A percentile compares a stretch with the other conserved stretches of the same genome.
phyloP scores from a whole-genome alignment of 2,888 invertebrate genomes.

The Macropis europaea region DNA sequence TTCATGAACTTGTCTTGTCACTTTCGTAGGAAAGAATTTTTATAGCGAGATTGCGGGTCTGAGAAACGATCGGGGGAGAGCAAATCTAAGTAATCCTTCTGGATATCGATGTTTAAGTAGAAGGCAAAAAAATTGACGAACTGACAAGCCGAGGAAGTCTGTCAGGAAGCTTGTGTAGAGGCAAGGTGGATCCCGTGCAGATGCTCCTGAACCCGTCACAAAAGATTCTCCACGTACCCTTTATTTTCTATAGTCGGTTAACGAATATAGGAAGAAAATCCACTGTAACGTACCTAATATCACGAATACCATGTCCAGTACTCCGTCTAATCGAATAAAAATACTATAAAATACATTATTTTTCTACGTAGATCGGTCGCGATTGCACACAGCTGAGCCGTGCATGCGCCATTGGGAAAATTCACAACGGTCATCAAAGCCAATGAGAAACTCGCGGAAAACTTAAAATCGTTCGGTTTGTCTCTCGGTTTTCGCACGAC shows the following conservation, averaged over 20 bases:
- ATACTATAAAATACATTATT: slow-evolving; percentile 69
- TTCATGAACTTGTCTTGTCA: slow-evolving; percentile 7
- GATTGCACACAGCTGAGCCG: slow-evolving; percentile 76
- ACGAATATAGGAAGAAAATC: slow-evolving; percentile 29
- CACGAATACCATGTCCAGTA: slow-evolving; percentile 65
- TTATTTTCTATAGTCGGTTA: slow-evolving; percentile 24
- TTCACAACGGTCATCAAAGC: slow-evolving; percentile 65
- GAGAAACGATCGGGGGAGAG: neutral
- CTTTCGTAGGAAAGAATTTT: slow-evolving; percentile 20
- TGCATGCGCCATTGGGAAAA: slow-evolving; percentile 77
- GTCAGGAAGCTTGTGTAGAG: slow-evolving; percentile 50
- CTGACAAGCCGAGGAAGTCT: slow-evolving; percentile 48
- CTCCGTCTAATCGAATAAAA: slow-evolving; percentile 68
- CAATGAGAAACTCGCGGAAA: slow-evolving; percentile 43
- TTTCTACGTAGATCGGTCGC: slow-evolving; percentile 61
- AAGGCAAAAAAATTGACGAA: slow-evolving; percentile 7
- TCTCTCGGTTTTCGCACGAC: neutral
- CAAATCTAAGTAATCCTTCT: neutral
- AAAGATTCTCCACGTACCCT: slow-evolving; percentile 58
- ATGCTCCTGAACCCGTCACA: slow-evolving; percentile 65
- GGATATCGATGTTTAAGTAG: neutral
- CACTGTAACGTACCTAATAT: slow-evolving; percentile 64
- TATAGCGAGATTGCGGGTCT: neutral
- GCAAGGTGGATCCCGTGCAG: slow-evolving; percentile 71
- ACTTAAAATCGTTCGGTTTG: slow-evolving; percentile 24